A percentile compares a stretch with the other conserved stretches of the same genome.
These are phyloP conservation scores for Zaprionus camerounensis DNA, from an alignment of 1,140 invertebrate genomes.

Conservation along the genomic window DNA sequence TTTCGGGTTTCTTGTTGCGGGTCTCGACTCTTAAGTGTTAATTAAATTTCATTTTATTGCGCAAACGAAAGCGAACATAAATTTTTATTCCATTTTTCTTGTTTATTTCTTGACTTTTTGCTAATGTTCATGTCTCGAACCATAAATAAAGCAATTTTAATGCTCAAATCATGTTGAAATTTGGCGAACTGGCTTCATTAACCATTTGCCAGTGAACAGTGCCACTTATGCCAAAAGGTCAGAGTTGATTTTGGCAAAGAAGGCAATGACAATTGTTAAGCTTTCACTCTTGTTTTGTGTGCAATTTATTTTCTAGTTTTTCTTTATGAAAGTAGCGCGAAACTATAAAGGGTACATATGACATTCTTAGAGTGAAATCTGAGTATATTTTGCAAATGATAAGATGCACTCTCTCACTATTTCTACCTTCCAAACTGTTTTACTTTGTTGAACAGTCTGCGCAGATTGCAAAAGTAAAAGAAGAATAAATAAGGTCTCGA, in stretches of 20 bases:
- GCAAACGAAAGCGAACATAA: constrained; percentile 50
- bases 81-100: constrained; percentile 11
- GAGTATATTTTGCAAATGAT: no score
- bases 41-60: constrained; percentile 77
- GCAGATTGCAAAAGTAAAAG: neutral
- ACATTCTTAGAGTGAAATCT: no score
- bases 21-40: constrained; percentile 67
- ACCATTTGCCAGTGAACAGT: neutral
- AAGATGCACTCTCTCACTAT: neutral
- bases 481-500: constrained; percentile 4
- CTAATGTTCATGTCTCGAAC: constrained; percentile 9
- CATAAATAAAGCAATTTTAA: constrained; percentile 44
- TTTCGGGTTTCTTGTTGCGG: constrained; percentile 7
- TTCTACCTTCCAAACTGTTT: neutral
- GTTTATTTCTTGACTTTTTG: constrained; percentile 1
- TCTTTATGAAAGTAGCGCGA: neutral
- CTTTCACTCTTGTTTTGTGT: constrained; percentile 23
- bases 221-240: constrained; percentile 26
- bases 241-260: constrained; percentile 7
- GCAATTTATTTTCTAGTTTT: neutral
- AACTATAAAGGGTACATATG: neutral
- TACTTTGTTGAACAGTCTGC: neutral
- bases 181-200: constrained; percentile 13
- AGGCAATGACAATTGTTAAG: neutral
- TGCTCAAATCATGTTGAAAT: constrained; percentile 24